These are phyloP conservation scores for Cetonia aurata DNA, from an alignment of 2,888 invertebrate genomes.

Conservation along the genomic window DNA sequence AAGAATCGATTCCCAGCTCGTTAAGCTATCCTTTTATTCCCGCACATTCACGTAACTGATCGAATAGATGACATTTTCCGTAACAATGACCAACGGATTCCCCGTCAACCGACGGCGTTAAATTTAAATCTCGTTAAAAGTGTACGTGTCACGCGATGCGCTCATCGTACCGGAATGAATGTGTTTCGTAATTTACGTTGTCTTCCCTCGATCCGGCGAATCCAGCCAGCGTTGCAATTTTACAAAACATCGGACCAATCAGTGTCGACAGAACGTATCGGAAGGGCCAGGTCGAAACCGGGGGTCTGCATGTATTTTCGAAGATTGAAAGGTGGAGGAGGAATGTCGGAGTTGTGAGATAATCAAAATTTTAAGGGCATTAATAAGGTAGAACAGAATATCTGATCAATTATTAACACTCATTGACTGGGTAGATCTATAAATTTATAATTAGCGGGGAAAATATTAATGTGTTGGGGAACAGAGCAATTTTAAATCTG, in stretches of 20 bases:
- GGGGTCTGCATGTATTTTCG: too few relatives aligned
- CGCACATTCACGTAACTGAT: too few relatives aligned
- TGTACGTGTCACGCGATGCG: background rate
- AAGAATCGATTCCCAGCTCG: too few relatives aligned
- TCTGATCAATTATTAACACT: too few relatives aligned
- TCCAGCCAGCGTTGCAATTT: background rate
- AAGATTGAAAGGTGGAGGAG: background rate
- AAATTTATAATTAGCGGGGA: too few relatives aligned
- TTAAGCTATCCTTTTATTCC: too few relatives aligned
- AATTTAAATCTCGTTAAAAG: constrained; percentile 17
- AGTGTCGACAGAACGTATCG: background rate
- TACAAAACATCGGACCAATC: background rate
- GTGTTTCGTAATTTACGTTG: constrained; percentile 6
- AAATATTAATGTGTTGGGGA: too few relatives aligned
- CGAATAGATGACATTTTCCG: too few relatives aligned
- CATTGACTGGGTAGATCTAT: too few relatives aligned
- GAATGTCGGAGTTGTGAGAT: background rate
- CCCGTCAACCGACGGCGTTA: background rate
- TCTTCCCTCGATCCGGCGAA: background rate
- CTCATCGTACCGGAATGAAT: background rate
- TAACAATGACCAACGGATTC: too few relatives aligned
- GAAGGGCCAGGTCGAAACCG: too few relatives aligned
- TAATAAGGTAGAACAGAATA: background rate
- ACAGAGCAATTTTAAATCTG: too few relatives aligned
- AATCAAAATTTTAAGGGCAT: background rate